phyloP scores from a whole-genome alignment of 2,113 vertebrate genomes.

The Alectura lathami region DNA sequence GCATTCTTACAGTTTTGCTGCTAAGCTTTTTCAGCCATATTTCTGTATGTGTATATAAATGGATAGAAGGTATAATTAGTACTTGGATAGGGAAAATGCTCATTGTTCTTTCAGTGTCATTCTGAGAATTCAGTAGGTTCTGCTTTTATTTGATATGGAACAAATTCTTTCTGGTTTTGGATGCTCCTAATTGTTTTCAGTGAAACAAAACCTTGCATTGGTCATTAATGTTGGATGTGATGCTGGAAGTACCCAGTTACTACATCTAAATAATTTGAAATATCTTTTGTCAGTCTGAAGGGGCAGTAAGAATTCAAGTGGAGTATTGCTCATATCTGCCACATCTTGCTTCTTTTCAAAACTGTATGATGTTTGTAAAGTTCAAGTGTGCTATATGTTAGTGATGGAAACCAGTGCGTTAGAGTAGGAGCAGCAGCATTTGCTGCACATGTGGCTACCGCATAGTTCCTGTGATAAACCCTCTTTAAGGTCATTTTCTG shows the following conservation, averaged over 20 bases:
- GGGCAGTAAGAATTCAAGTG: neutral
- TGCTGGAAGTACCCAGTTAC: neutral
- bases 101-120: neutral
- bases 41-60: neutral
- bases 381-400: fast-evolving
- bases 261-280: neutral
- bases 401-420: neutral
- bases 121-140: neutral
- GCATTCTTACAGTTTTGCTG: fast-evolving
- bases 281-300: neutral
- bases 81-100: fast-evolving
- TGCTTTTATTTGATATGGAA: neutral
- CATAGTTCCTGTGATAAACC: neutral
- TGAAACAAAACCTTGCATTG: neutral
- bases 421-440: neutral
- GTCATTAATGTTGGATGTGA: neutral
- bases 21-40: neutral
- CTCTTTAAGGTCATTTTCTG: neutral
- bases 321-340: neutral
- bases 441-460: neutral
- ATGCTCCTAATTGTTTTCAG: neutral
- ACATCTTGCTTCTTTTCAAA: neutral
- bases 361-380: neutral
- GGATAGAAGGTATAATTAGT: neutral
- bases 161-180: neutral